These are phyloP conservation scores for Clarias gariepinus DNA, from an alignment of 2,113 vertebrate species.

Conservation along the genomic window DNA sequence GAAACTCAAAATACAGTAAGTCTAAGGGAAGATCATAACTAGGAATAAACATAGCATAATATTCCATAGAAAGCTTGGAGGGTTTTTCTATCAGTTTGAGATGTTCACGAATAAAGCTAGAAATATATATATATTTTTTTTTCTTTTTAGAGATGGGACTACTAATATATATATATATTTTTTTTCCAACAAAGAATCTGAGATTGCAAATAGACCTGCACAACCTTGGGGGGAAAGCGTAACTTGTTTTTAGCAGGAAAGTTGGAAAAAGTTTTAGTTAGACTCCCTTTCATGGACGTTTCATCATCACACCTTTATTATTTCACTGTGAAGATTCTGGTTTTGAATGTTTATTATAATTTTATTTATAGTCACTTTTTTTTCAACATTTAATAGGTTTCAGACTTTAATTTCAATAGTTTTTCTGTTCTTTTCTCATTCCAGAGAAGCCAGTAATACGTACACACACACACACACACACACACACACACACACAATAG, in stretches of 20 bases:
- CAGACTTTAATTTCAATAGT: neutral
- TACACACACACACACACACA: conserved; percentile 2
- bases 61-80: neutral
- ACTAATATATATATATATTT: neutral
- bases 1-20: neutral
- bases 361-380: neutral
- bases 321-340: neutral
- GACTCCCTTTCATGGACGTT: neutral
- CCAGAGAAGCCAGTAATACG: neutral
- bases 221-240: neutral
- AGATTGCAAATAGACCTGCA: neutral
- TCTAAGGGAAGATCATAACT: neutral
- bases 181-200: neutral
- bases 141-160: neutral
- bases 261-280: neutral
- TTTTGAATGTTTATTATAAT: neutral
- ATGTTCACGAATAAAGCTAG: neutral
- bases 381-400: neutral
- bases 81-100: neutral
- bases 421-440: neutral
- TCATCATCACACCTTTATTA: conserved; percentile 7
- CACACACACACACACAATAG: neutral
- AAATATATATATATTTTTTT: neutral
- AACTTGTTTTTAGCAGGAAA: neutral
- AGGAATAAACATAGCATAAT: neutral